Percentiles rank a stretch among this genome's conserved stretches.
These are phyloP conservation scores for Lasioglossum malachurum DNA, from an alignment of 2,888 invertebrate species.

Conservation along the genomic window DNA sequence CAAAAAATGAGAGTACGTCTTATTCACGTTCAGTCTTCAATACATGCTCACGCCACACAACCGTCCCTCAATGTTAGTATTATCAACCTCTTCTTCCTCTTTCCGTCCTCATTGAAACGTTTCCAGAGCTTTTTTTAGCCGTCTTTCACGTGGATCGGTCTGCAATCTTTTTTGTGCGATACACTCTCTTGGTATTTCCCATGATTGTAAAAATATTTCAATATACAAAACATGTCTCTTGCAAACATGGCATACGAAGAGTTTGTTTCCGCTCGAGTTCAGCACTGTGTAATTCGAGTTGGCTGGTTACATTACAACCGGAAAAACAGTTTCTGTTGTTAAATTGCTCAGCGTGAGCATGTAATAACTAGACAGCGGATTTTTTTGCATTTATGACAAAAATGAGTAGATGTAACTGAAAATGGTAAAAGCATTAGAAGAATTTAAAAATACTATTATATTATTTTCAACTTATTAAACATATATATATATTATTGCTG, in stretches of 20 bases:
- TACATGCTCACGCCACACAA: not conserved
- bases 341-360: no score
- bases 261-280: not conserved
- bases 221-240: not conserved
- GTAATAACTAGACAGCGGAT: no score
- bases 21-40: not conserved
- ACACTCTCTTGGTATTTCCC: not conserved
- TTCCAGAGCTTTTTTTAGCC: not conserved
- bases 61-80: not conserved
- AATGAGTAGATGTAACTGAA: no score
- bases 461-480: no score
- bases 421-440: no score
- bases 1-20: not conserved
- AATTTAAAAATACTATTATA: no score
- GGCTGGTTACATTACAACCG: no score
- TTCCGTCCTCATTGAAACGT: constrained; percentile 2
- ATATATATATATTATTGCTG: no score
- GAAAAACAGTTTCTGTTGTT: no score
- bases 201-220: not conserved
- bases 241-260: not conserved
- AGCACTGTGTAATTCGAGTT: no score
- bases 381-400: no score
- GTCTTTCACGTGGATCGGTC: not conserved
- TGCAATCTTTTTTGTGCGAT: not conserved
- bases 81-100: not conserved